These are phyloP conservation scores for Eupristina koningsbergeri DNA, from an alignment of 1,140 invertebrate species.

Conservation along the genomic window DNA sequence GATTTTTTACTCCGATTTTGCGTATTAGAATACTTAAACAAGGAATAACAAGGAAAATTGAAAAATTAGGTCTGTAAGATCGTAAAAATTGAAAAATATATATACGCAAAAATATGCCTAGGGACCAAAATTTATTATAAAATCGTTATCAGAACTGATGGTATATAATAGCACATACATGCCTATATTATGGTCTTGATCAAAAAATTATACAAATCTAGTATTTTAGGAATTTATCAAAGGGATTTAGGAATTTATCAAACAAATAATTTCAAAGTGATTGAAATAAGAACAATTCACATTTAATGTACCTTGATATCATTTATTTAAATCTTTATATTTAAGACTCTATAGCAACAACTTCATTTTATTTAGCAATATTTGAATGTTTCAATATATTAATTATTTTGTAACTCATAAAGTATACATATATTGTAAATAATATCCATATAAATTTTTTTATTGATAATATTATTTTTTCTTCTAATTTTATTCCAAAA, in stretches of 20 bases:
- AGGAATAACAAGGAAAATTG: conserved; percentile 19
- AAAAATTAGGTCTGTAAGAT: conserved; percentile 52
- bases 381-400: no score
- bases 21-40: not conserved
- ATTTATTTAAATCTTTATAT: not conserved
- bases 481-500: not conserved
- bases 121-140: conserved; percentile 64
- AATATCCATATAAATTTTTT: no score
- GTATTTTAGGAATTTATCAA: no score
- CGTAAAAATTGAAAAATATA: conserved; percentile 49
- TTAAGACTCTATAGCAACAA: not conserved
- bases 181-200: conserved; percentile 37
- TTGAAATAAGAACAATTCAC: no score
- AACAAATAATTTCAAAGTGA: no score
- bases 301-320: no score
- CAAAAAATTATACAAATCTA: conserved; percentile 26
- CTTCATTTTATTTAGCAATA: not conserved
- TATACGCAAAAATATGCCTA: conserved; percentile 55
- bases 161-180: conserved; percentile 67
- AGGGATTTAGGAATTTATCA: no score
- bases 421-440: no score
- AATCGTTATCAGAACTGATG: conserved; percentile 66
- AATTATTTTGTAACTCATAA: no score
- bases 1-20: conserved; percentile 53
- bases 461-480: no score